Conservation (phyloP, 2,113 vertebrate species). For the Propithecus coquereli region DNA sequence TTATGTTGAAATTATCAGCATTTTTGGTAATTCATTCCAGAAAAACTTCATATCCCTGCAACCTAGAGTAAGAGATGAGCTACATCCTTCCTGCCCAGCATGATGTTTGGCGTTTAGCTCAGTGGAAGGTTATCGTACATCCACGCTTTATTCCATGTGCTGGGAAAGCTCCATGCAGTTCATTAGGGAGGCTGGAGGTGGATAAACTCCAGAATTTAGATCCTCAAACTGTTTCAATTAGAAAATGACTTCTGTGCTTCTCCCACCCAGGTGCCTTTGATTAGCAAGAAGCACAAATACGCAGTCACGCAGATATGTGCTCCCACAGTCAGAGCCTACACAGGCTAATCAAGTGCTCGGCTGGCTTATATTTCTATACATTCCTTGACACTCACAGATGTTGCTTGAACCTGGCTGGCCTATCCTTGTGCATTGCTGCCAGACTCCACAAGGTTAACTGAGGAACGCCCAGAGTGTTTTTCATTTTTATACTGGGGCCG, state of each 20-base stretch:
- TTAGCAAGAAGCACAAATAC: slow-evolving; percentile 33
- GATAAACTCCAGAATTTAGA: slow-evolving; percentile 21
- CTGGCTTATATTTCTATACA: background rate
- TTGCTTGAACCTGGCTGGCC: background rate
- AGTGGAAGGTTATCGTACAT: background rate
- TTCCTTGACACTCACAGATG: slow-evolving; percentile 30
- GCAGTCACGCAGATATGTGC: background rate
- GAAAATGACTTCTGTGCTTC: slow-evolving; percentile 57
- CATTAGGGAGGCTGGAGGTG: background rate
- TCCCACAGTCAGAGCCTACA: background rate
- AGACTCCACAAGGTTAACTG: background rate
- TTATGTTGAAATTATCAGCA: background rate
- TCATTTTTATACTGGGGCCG: background rate
- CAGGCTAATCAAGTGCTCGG: background rate
- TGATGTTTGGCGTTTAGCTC: background rate
- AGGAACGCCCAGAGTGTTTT: background rate
- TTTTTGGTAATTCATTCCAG: slow-evolving; percentile 3
- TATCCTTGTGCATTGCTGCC: background rate
- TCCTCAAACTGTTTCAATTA: slow-evolving; percentile 64
- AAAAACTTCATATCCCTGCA: background rate
- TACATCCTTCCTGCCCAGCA: background rate
- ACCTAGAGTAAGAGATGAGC: background rate
- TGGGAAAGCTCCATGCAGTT: slow-evolving; percentile 20
- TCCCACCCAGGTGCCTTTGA: slow-evolving; percentile 59
- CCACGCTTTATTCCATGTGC: background rate